Evolutionary conservation across 1,140 invertebrate genomes (phyloP), one percentile per base, ranked within the genome.

Genomic region (Drosophila santomea): DNA sequence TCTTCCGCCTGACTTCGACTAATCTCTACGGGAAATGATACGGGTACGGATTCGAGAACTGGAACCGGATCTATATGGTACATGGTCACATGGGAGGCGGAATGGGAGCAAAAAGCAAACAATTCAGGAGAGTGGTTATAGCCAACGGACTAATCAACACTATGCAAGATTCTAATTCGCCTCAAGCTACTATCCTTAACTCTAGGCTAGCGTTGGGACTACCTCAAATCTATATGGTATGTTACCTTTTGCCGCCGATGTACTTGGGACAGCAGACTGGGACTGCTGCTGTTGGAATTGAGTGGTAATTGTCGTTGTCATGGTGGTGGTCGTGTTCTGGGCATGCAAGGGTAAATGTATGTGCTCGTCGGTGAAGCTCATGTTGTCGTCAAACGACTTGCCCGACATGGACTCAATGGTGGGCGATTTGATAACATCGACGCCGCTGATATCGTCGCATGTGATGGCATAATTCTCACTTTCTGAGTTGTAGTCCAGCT

Each of bases 401-500:
- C 91, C 91, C 35, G 91, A 92, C 90, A 92, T 91, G 54, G 91
- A 92, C 75, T 92, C 91, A 79, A 92, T 92, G 28, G 91, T 92
- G 57, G 91, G 91, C 74, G 91, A 92, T 69, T 92, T 92, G 55
- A 92, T 85, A 43, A 92, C 85, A 82, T 92, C 91, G 62, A 92
- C 82, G 57, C 91, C 91, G 62, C 58, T 77, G 80, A 92, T 82
- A 74, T 92, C 91, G 62, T 92, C 91, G 60, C 91, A 92, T 66
- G 91, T 92, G 20, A 92, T 92, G 25, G 91, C 91, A 91, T 92
- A 92, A 57, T 92, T 89, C 62, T 92, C 91, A 90, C 91, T 92
- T 63, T 92, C 91, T 39, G 91, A 92, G 77, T 92, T 92, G 59
- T 92, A 90, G 67, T 92, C 91, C 23, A 77, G 66, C 59, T 78